Evolutionary conservation across 2,113 vertebrate species (phyloP), one percentile per base, ranked within the genome.

Genomic region (Scartelaos histophorus): DNA sequence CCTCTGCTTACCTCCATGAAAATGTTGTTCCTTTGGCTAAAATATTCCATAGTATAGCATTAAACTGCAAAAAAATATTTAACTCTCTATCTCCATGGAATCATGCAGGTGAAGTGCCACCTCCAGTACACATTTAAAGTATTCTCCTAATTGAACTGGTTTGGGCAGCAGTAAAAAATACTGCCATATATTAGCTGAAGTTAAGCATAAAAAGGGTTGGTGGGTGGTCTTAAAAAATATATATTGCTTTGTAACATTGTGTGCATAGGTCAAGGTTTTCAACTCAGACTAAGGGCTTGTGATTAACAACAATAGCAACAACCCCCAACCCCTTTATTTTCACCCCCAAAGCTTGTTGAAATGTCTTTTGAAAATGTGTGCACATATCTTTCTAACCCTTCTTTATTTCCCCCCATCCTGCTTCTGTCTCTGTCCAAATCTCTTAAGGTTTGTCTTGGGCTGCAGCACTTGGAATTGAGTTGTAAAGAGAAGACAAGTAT

Each of bases 391-490:
- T 58, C 9, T 75, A 73, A 74, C 81, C 74, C 53, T 11, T n/a
- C 75, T 81, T 77, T 11, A 49, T 77, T 72, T 58, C 70, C 34
- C 35, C 71, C 66, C 17, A 45, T 74, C 75, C 61, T 68, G 70
- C 43, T 29, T 79, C 81, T 80, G 64, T 78, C 58, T 34, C 25
- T 61, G 80, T 76, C 57, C 71, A 85, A 85, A 88, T 87, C 88
- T 92, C 85, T 89, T 86, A 78, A 80, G 89, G 82, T 82, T 88
- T 81, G 64, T 92, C 85, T 76, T 73, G 58, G 82, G 75, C 88
- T 90, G 76, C 87, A 88, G 82, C 78, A 88, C 83, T 74, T 82
- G 81, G 89, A 89, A 90, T 89, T 88, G 88, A 91, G 81, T 90
- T 87, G 91, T 89, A 83, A 87, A 89, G 73, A 82, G 77, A 73